These are phyloP conservation scores for Thereva unica DNA, from an alignment of 2,888 invertebrate species.

Conservation along the genomic window DNA sequence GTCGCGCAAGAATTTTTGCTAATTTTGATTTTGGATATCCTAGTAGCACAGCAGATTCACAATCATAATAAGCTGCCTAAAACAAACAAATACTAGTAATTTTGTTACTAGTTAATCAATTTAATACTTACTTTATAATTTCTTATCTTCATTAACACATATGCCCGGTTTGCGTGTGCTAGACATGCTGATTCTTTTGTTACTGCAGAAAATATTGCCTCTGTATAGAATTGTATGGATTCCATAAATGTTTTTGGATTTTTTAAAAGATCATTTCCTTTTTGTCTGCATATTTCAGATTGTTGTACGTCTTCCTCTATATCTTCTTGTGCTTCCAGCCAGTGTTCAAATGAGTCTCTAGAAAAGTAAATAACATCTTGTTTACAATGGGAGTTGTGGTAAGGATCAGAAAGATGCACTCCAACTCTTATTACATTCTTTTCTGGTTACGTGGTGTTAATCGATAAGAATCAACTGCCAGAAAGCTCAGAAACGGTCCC, in stretches of 20 bases:
- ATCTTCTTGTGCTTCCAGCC: slow-evolving; percentile 6
- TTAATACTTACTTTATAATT: slow-evolving; percentile 45
- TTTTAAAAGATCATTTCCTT: slow-evolving; percentile 49
- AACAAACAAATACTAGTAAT: not conserved
- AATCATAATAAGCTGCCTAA: slow-evolving; percentile 42
- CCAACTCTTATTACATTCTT: too few species aligned
- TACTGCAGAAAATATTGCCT: slow-evolving; percentile 50
- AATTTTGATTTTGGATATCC: slow-evolving; percentile 37
- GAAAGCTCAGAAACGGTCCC: too few species aligned
- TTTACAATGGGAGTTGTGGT: too few species aligned
- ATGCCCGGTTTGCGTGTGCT: slow-evolving; percentile 54
- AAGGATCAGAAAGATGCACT: too few species aligned
- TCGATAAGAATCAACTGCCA: too few species aligned
- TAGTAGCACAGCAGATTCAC: slow-evolving; percentile 38
- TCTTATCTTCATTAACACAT: slow-evolving; percentile 51
- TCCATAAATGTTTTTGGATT: slow-evolving; percentile 40
- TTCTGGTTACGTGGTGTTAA: too few species aligned
- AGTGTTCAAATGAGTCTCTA: not conserved
- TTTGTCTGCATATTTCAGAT: slow-evolving; percentile 46
- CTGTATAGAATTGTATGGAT: slow-evolving; percentile 50
- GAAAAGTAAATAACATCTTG: not conserved
- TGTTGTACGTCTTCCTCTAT: slow-evolving; percentile 15
- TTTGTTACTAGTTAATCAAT: not conserved
- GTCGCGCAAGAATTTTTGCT: slow-evolving; percentile 31
- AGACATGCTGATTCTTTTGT: slow-evolving; percentile 45